These are phyloP conservation scores for Syngnathus acus DNA, from an alignment of 2,797 vertebrate genomes.

Conservation along the genomic window DNA sequence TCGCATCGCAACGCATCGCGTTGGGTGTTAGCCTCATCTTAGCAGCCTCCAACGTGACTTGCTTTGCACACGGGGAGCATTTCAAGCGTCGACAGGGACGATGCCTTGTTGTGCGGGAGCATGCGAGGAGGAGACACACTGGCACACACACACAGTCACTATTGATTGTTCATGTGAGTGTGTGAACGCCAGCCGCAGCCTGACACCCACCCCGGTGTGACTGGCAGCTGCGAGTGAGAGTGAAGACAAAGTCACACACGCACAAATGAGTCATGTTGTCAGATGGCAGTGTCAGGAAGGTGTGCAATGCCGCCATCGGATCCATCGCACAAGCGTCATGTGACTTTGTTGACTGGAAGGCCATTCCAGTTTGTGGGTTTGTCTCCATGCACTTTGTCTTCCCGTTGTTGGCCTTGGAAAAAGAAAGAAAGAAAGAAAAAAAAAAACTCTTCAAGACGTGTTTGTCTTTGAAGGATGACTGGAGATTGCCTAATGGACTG, in stretches of 20 bases:
- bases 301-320: background rate
- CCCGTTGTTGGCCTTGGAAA: background rate
- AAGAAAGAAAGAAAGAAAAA: background rate
- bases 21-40: too few species aligned
- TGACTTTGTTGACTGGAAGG: background rate
- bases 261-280: conserved; percentile 9
- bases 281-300: conserved; percentile 7
- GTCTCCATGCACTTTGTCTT: background rate
- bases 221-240: conserved; percentile 62
- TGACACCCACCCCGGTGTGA: conserved; percentile 56
- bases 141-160: conserved; percentile 1
- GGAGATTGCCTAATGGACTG: background rate
- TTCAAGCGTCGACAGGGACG: background rate
- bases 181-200: conserved; percentile 35
- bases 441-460: background rate
- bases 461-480: background rate
- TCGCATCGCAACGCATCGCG: too few species aligned
- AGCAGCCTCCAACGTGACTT: too few species aligned
- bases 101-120: conserved; percentile 13
- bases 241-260: conserved; percentile 32
- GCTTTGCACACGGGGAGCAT: background rate
- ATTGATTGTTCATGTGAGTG: conserved; percentile 43
- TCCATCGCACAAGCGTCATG: background rate
- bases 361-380: background rate
- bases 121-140: conserved; percentile 15